A percentile compares a stretch with the other conserved stretches of the same genome.
phyloP scores from a whole-genome alignment of 2,113 vertebrate genomes.

The Dascyllus trimaculatus region DNA sequence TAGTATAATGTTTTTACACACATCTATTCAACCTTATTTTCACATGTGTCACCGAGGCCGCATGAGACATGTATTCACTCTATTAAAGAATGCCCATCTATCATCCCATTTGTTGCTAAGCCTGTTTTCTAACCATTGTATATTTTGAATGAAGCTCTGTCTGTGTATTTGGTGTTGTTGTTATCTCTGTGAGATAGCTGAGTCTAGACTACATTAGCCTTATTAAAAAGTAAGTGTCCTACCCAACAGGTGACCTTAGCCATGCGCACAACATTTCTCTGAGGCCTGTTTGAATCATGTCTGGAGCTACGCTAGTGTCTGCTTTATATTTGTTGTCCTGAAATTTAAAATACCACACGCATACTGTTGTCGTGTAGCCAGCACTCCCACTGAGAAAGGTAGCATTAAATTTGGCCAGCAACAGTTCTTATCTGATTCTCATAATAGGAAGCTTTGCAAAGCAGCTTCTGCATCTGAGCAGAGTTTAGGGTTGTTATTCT shows the following conservation, averaged over 20 bases:
- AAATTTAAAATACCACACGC: slow-evolving; percentile 26
- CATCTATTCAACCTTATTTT: slow-evolving; percentile 15
- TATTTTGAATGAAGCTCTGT: slow-evolving; percentile 33
- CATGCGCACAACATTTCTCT: background rate
- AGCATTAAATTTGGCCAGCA: slow-evolving; percentile 44
- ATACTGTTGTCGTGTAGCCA: slow-evolving; percentile 19
- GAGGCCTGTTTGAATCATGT: slow-evolving; percentile 26
- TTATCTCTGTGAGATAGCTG: slow-evolving; percentile 23
- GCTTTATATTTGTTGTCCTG: slow-evolving; percentile 4
- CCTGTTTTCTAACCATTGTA: slow-evolving; percentile 33
- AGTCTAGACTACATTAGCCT: slow-evolving; percentile 14
- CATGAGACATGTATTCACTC: slow-evolving; percentile 15
- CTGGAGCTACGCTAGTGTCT: slow-evolving; percentile 11
- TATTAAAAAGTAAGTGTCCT: slow-evolving; percentile 8
- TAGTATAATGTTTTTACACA: background rate
- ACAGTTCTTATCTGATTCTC: slow-evolving; percentile 26
- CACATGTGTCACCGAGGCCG: slow-evolving; percentile 15
- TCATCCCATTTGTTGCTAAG: slow-evolving; percentile 7
- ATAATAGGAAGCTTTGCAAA: slow-evolving; percentile 6
- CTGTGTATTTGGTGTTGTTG: slow-evolving; percentile 8
- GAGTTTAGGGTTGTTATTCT: slow-evolving; percentile 36
- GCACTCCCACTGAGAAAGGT: slow-evolving; percentile 21
- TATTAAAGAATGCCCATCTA: slow-evolving; percentile 8
- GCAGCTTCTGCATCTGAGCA: slow-evolving; percentile 16
- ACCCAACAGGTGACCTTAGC: slow-evolving; percentile 22